These are phyloP conservation scores for Odontomyia ornata DNA, from an alignment of 2,888 invertebrate genomes.

Conservation along the genomic window DNA sequence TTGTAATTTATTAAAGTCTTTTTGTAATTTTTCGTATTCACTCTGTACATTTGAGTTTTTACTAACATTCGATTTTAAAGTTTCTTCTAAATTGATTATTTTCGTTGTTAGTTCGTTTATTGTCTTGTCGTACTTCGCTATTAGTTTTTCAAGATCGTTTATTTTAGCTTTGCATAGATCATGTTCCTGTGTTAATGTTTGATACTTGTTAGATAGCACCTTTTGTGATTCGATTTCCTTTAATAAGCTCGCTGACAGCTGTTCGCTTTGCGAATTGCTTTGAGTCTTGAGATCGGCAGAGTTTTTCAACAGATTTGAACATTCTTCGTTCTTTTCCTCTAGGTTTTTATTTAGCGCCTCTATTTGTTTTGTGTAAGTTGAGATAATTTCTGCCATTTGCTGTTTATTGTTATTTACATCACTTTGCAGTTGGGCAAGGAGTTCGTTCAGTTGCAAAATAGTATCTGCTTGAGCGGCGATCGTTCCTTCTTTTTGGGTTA, in stretches of 20 bases:
- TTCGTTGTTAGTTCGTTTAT: conserved; percentile 16
- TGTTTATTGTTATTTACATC: conserved; percentile 57
- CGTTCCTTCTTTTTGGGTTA: conserved; percentile 32
- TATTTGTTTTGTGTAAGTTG: conserved; percentile 52
- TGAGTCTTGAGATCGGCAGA: background rate
- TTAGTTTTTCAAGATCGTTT: background rate
- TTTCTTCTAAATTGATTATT: conserved; percentile 8
- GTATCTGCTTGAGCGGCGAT: conserved; percentile 14
- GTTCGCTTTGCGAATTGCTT: background rate
- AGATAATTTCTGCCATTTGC: conserved; percentile 67
- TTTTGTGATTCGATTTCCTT: conserved; percentile 33
- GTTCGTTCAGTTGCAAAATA: conserved; percentile 17
- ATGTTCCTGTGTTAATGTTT: conserved; percentile 18
- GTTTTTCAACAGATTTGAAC: conserved; percentile 5
- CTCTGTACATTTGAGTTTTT: background rate
- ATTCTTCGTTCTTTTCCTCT: conserved; percentile 24
- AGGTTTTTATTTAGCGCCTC: conserved; percentile 14
- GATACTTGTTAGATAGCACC: background rate
- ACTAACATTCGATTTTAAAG: background rate
- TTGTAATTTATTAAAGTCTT: background rate
- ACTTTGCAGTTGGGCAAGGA: conserved; percentile 59
- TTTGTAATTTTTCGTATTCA: conserved; percentile 20
- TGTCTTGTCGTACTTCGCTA: background rate
- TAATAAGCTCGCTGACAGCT: background rate
- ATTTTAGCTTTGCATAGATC: conserved; percentile 13